phyloP scores from a whole-genome alignment of 2,113 vertebrate species.

The Tachycineta bicolor region DNA sequence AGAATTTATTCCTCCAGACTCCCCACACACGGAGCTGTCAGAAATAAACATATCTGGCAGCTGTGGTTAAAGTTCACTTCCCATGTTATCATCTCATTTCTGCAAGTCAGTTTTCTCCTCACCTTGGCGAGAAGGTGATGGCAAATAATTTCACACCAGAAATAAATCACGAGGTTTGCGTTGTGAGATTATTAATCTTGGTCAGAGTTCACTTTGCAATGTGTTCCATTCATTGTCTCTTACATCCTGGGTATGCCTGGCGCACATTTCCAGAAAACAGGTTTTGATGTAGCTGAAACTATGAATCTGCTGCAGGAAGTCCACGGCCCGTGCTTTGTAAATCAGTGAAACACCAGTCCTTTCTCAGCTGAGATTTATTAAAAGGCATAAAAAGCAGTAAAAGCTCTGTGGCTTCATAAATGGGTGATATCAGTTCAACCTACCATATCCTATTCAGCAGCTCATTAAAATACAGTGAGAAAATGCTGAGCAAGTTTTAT shows the following conservation, averaged over 20 bases:
- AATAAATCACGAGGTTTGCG: not conserved
- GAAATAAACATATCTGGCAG: not conserved
- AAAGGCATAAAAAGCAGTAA: not conserved
- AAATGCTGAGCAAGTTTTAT: constrained; percentile 16
- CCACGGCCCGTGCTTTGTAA: not conserved
- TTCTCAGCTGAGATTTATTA: not conserved
- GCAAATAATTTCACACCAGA: not conserved
- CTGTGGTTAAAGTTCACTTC: not conserved
- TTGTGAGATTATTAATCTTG: not conserved
- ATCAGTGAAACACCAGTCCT: not conserved
- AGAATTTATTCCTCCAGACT: not conserved
- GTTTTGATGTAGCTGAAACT: not conserved
- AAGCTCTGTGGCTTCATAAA: not conserved
- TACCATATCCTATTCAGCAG: not conserved
- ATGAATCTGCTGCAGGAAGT: not conserved
- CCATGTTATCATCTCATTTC: not conserved
- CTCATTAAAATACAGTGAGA: not conserved
- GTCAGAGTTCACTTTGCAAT: not conserved
- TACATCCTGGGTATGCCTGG: not conserved
- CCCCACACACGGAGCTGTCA: not conserved
- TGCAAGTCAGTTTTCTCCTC: not conserved
- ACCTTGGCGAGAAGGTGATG: not conserved
- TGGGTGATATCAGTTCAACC: not conserved
- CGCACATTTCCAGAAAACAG: not conserved
- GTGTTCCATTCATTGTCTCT: not conserved